Percentiles rank a stretch among this genome's conserved stretches.
phyloP scores from a whole-genome alignment of 2,888 invertebrate genomes.

The Cenopis cana region DNA sequence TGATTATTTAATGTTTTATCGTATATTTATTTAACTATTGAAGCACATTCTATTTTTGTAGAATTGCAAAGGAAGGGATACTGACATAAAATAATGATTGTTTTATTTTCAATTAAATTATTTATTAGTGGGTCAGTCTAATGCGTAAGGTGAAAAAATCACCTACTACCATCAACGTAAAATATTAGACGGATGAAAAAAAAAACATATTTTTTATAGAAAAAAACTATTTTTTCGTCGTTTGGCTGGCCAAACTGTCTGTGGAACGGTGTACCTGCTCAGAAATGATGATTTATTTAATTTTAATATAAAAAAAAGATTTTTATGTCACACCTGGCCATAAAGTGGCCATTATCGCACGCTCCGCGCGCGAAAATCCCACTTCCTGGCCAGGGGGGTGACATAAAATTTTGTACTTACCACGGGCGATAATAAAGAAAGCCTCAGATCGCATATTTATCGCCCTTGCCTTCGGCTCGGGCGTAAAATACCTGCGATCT shows the following conservation, averaged over 20 bases:
- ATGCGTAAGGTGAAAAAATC: neutral
- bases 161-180: too few species aligned
- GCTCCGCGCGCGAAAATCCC: too few species aligned
- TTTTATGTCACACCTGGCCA: too few species aligned
- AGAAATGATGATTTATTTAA: constrained; percentile 51
- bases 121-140: neutral
- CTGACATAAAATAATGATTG: constrained; percentile 4
- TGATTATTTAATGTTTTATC: neutral
- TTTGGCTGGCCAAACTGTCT: neutral
- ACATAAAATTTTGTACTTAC: too few species aligned
- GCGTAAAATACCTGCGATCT: too few species aligned
- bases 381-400: too few species aligned
- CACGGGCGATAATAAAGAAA: too few species aligned
- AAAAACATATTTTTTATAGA: neutral
- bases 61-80: neutral
- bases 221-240: neutral
- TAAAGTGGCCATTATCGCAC: too few species aligned
- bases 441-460: too few species aligned
- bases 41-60: neutral
- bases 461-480: too few species aligned
- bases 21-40: neutral
- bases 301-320: too few species aligned
- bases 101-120: constrained; percentile 9
- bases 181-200: too few species aligned
- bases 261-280: constrained; percentile 44